Evolutionary conservation across 2,888 invertebrate species (phyloP).

Genomic region (Callyntrura sp.): DNA sequence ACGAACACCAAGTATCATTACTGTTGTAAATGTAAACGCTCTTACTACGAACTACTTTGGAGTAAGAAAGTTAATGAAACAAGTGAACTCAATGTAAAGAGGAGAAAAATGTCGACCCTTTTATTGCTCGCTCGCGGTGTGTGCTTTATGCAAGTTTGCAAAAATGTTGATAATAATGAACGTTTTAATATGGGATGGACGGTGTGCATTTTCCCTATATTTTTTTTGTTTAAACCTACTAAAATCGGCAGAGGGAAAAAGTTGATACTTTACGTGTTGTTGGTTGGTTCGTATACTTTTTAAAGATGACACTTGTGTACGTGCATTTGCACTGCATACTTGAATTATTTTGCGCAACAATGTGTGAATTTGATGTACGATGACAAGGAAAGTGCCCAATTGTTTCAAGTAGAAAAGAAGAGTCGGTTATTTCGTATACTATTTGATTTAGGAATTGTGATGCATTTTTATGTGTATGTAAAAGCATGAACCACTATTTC

Average conservation of each 20-base stretch:
- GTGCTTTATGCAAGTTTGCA: not conserved
- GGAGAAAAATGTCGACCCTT: constrained; percentile 35
- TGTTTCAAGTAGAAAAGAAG: constrained; percentile 19
- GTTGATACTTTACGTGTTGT: too few relatives aligned
- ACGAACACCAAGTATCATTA: too few relatives aligned
- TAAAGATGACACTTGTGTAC: too few relatives aligned
- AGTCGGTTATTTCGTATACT: not conserved
- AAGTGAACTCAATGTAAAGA: constrained; percentile 47
- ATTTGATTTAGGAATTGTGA: not conserved
- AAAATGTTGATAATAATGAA: not conserved
- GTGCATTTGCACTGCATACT: not conserved
- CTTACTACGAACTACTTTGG: too few relatives aligned
- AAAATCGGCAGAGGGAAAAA: too few relatives aligned
- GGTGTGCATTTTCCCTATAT: not conserved
- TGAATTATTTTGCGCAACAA: constrained; percentile 27
- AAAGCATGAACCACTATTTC: not conserved
- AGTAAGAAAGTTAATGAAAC: constrained; percentile 47
- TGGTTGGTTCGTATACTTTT: too few relatives aligned
- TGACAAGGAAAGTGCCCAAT: constrained; percentile 67
- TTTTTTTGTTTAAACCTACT: too few relatives aligned
- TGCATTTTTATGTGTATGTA: constrained; percentile 13
- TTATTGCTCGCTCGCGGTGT: not conserved
- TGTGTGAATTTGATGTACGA: constrained; percentile 51
- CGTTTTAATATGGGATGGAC: not conserved
- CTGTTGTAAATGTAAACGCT: too few relatives aligned